phyloP scores from a whole-genome alignment of 2,888 invertebrate genomes.

The Eugnorisma glareosa region DNA sequence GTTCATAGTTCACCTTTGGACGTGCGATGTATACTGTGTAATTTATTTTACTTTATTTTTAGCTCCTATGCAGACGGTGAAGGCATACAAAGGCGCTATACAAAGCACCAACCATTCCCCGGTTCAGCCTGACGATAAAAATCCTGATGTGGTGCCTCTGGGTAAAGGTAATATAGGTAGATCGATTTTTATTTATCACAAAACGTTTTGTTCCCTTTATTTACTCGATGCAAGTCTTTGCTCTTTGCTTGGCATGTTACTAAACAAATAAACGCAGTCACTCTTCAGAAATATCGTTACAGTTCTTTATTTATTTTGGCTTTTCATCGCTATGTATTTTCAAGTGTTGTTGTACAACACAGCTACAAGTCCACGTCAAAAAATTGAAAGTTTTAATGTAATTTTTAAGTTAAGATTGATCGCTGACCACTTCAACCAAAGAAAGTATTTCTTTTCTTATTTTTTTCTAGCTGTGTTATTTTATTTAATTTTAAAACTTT shows the following conservation, averaged over 20 bases:
- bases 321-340: slow-evolving; percentile 13
- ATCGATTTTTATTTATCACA: slow-evolving; percentile 60
- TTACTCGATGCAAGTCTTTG: slow-evolving; percentile 12
- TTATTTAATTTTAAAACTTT: slow-evolving; percentile 23
- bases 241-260: slow-evolving; percentile 11
- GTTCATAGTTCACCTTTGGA: slow-evolving; percentile 48
- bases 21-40: slow-evolving; percentile 37
- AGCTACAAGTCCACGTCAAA: slow-evolving; percentile 7
- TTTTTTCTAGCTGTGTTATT: not conserved
- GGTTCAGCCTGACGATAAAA: slow-evolving; percentile 96
- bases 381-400: slow-evolving; percentile 49
- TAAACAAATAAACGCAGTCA: slow-evolving; percentile 12
- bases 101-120: slow-evolving; percentile 90
- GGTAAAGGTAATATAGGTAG: slow-evolving; percentile 93
- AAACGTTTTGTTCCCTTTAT: slow-evolving; percentile 41
- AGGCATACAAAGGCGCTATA: slow-evolving; percentile 92
- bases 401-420: slow-evolving; percentile 54
- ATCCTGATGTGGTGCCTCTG: slow-evolving; percentile 96
- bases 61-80: slow-evolving; percentile 85
- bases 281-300: slow-evolving; percentile 19
- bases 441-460: not conserved
- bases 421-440: slow-evolving; percentile 17
- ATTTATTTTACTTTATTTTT: slow-evolving; percentile 69
- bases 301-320: not conserved
- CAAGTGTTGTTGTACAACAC: not conserved